Evolutionary conservation across 2,113 vertebrate genomes (phyloP).

Genomic region (Chamaea fasciata): DNA sequence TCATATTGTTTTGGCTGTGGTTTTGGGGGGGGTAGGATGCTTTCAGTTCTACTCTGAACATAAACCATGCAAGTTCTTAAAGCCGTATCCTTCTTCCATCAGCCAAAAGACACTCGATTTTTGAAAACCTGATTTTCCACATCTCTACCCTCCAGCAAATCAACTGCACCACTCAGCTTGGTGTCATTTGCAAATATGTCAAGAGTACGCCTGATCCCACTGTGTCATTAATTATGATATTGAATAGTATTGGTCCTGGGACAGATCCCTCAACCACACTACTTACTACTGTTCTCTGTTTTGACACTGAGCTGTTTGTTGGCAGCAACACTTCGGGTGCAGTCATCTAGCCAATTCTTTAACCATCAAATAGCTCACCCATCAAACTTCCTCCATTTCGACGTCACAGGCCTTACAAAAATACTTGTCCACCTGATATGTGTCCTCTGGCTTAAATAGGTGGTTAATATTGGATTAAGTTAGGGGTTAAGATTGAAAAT

Average conservation of each 20-base stretch:
- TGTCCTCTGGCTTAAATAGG: background rate
- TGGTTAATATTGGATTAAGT: too few relatives aligned
- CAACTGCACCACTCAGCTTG: background rate
- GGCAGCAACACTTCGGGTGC: background rate
- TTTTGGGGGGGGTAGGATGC: background rate
- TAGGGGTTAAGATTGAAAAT: background rate
- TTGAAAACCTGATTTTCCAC: background rate
- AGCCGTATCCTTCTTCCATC: background rate
- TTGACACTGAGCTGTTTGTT: background rate
- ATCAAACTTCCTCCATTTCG: background rate
- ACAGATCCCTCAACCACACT: background rate
- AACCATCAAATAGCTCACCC: background rate
- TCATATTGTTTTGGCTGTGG: background rate
- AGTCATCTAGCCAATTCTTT: background rate
- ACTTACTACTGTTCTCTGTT: background rate
- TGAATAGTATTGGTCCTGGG: background rate
- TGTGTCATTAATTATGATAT: background rate
- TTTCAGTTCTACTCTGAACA: background rate
- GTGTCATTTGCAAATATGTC: background rate
- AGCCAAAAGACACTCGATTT: background rate
- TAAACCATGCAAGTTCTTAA: background rate
- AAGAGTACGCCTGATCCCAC: accelerated
- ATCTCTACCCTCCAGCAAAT: background rate
- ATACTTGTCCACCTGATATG: background rate
- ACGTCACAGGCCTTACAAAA: background rate